A percentile compares a stretch with the other conserved stretches of the same genome.
Evolutionary conservation across 1,140 invertebrate genomes (phyloP).

Genomic region (Neodiprion pinetum): DNA sequence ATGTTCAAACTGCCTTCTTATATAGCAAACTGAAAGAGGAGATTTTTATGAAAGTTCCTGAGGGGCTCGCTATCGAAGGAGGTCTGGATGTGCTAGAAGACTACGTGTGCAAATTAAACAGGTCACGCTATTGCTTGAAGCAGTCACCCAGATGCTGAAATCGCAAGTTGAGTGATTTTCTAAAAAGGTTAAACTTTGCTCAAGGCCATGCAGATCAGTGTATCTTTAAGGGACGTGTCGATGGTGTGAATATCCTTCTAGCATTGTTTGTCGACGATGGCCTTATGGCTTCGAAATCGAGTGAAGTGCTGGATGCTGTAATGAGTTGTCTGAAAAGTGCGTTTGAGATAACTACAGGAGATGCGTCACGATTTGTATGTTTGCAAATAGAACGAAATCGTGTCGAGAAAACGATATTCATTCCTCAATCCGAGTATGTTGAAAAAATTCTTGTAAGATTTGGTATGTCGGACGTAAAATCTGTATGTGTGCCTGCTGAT

Average conservation of each 20-base stretch:
- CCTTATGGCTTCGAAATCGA: slow-evolving; percentile 13
- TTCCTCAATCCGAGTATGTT: slow-evolving; percentile 9
- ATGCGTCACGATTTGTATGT: slow-evolving; percentile 15
- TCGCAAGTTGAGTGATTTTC: slow-evolving; percentile 31
- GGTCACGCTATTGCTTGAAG: slow-evolving; percentile 42
- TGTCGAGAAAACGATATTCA: slow-evolving; percentile 12
- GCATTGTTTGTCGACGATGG: slow-evolving; percentile 16
- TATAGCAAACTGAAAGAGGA: slow-evolving; percentile 46
- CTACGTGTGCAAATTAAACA: slow-evolving; percentile 39
- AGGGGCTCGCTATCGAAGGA: slow-evolving; percentile 30
- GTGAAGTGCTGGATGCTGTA: neutral
- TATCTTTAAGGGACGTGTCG: slow-evolving; percentile 23
- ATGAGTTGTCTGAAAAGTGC: slow-evolving; percentile 12
- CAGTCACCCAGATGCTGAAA: slow-evolving; percentile 39
- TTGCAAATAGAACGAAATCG: slow-evolving; percentile 17
- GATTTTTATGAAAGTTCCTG: slow-evolving; percentile 50
- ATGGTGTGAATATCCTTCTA: slow-evolving; percentile 22
- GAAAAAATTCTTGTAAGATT: neutral
- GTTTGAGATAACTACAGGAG: slow-evolving; percentile 12
- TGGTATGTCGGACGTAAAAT: neutral
- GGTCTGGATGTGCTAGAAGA: slow-evolving; percentile 20
- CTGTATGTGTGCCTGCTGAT: neutral
- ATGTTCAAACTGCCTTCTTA: slow-evolving; percentile 47
- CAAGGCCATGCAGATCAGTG: slow-evolving; percentile 25
- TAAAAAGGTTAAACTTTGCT: slow-evolving; percentile 29